Conservation (phyloP, 2,797 vertebrate species). For the Scyliorhinus canicula region DNA sequence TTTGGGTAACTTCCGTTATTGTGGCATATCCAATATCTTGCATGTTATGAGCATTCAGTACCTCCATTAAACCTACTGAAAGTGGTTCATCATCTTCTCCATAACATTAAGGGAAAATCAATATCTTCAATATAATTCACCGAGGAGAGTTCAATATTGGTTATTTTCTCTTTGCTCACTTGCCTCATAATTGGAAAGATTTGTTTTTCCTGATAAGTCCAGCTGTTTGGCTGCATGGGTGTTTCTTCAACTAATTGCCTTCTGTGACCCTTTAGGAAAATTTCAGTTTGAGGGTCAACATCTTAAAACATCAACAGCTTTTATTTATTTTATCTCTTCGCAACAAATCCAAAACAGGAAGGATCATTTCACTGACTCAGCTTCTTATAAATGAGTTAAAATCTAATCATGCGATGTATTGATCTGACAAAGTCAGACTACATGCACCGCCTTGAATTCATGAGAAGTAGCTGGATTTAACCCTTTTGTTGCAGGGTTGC, state of each 20-base stretch:
- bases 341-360: constrained; percentile 16
- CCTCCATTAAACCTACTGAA: not conserved
- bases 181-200: not conserved
- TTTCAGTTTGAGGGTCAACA: not conserved
- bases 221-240: not conserved
- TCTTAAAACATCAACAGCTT: not conserved
- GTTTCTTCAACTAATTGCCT: not conserved
- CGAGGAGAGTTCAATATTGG: not conserved
- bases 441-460: not conserved
- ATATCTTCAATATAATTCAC: not conserved
- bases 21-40: not conserved
- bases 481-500: not conserved
- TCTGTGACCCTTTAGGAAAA: not conserved
- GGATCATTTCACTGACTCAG: not conserved
- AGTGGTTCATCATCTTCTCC: not conserved
- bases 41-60: not conserved
- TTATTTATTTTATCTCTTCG: not conserved
- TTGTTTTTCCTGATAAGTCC: not conserved
- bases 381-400: not conserved
- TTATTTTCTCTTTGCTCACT: not conserved
- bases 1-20: not conserved
- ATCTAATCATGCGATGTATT: not conserved
- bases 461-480: not conserved
- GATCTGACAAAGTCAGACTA: not conserved
- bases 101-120: not conserved